phyloP scores from a whole-genome alignment of 2,797 vertebrate genomes.

The Eulemur rubriventer region DNA sequence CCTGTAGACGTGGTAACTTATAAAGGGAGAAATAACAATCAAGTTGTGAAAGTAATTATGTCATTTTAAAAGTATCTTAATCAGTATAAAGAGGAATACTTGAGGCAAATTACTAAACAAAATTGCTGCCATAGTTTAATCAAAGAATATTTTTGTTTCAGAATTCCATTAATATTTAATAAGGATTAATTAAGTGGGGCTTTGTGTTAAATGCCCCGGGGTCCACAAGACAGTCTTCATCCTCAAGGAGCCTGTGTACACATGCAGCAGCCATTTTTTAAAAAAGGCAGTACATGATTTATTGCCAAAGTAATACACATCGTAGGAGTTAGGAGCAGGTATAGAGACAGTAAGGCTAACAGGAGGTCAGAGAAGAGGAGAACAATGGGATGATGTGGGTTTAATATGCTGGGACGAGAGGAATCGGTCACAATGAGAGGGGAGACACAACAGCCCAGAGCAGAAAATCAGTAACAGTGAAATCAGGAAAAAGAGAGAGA shows the following conservation, averaged over 20 bases:
- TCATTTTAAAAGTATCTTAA: constrained; percentile 43
- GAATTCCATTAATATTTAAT: constrained; percentile 50
- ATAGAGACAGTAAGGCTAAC: neutral
- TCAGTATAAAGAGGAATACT: constrained; percentile 16
- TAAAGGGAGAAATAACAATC: neutral
- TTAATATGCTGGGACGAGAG: neutral
- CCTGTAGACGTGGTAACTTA: neutral
- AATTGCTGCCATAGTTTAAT: constrained; percentile 25
- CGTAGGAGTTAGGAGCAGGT: neutral
- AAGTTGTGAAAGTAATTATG: neutral
- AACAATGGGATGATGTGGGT: neutral
- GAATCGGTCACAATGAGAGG: neutral
- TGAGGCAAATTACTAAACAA: constrained; percentile 14
- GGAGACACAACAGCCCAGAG: neutral
- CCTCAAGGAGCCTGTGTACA: neutral
- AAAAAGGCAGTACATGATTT: neutral
- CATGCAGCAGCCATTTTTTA: neutral
- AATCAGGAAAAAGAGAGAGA: neutral
- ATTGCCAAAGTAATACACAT: neutral
- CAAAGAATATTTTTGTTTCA: constrained; percentile 42
- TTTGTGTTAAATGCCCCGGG: neutral
- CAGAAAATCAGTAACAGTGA: neutral
- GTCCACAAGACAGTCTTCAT: neutral
- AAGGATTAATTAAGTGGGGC: constrained; percentile 18
- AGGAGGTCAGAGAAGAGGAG: neutral